Evolutionary conservation across 2,113 vertebrate species (phyloP).

Genomic region (Peromyscus polionotus): DNA sequence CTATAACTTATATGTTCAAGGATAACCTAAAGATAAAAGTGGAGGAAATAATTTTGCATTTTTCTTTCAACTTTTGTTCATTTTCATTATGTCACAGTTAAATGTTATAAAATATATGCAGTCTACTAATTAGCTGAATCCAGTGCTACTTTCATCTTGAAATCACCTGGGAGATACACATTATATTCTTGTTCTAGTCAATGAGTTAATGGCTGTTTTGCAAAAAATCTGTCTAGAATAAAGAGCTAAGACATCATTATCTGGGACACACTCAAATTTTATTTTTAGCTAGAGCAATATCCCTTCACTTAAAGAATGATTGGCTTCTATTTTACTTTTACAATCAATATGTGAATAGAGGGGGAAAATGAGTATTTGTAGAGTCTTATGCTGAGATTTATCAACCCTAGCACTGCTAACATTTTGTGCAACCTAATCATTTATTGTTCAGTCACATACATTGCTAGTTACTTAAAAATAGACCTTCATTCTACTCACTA

Average conservation of each 20-base stretch:
- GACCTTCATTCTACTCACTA: too few relatives aligned
- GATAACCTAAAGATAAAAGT: background rate
- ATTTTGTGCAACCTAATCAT: background rate
- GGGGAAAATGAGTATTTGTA: too few relatives aligned
- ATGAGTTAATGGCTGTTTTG: background rate
- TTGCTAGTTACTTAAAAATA: background rate
- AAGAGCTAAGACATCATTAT: background rate
- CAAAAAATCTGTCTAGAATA: background rate
- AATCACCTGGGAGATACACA: background rate
- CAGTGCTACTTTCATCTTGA: background rate
- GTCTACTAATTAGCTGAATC: background rate
- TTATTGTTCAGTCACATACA: background rate
- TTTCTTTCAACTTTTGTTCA: background rate
- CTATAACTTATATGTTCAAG: background rate
- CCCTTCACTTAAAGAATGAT: background rate
- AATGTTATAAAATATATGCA: background rate
- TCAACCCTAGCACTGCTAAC: fast-evolving
- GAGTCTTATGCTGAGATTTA: background rate
- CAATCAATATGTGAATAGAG: background rate
- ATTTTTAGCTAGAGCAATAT: background rate
- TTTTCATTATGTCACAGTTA: background rate
- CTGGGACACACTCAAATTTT: background rate
- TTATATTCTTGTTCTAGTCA: too few relatives aligned
- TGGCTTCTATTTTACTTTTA: background rate
- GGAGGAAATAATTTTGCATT: background rate